Base-by-base conservation (phyloP, 2,113 vertebrate genomes). In the Lophius piscatorius region DNA sequence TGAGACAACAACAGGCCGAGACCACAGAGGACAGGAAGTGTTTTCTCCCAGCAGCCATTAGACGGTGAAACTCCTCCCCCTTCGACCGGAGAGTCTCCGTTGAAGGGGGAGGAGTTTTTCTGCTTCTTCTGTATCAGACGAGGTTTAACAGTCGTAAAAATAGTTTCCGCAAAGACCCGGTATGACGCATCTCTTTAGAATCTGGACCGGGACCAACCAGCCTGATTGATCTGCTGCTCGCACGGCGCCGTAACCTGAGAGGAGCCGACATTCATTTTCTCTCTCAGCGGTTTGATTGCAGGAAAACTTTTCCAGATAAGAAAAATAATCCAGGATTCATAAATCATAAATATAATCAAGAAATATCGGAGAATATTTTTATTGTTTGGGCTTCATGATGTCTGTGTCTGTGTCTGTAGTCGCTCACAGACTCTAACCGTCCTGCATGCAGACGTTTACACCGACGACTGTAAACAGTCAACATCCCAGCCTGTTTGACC, bases 401-500 rank as follows among this genome's bases (percentile, higher is more conserved):
- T 28, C 26, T 28, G 5, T 28, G 5, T 5, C 9, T 1, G 4
- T 5, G 4, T 28, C 8, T 8, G 4, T 28, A 28, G 26, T 28
- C 8, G 26, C 8, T 4, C 26, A 28, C 4, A 28, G 26, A 8
- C 4, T 5, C 26, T 4, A 28, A 10, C 5, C 9, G 9, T 10
- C 9, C 29, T 6, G 55, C 22, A n/a, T 9, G 13, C 8, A 23
- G 17, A 81, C 80, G n/a, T n/a, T n/a, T n/a, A n/a, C n/a, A n/a
- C n/a, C n/a, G n/a, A n/a, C n/a, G n/a, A n/a, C n/a, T n/a, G n/a
- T n/a, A n/a, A n/a, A n/a, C n/a, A n/a, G n/a, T n/a, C 71, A 76
- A 70, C 51, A 52, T 50, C 21, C 52, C 1, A 44, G 34, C 65
- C 68, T 72, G 39, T 38, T 58, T 74, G 68, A 74, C 80, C 33